Conservation (phyloP, 1,140 invertebrate genomes). For the Philotrypesis tridentata region DNA sequence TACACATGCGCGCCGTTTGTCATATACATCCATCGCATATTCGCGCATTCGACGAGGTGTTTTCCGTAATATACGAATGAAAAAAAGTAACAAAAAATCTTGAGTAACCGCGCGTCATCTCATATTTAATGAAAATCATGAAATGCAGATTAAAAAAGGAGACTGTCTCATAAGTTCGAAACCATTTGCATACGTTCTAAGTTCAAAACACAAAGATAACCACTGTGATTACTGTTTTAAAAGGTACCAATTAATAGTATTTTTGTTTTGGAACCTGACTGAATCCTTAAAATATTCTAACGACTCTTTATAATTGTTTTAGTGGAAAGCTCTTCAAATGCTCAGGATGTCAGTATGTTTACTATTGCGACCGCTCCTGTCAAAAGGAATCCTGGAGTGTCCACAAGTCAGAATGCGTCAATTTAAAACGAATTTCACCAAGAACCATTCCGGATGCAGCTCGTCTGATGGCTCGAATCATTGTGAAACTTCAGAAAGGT, state of each 20-base stretch:
- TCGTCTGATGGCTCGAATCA: slow-evolving; percentile 82
- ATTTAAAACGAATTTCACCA: slow-evolving; percentile 80
- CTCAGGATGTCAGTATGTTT: slow-evolving; percentile 85
- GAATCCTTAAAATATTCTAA: slow-evolving; percentile 14
- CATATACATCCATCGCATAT: neutral
- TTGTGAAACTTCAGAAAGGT: slow-evolving; percentile 80
- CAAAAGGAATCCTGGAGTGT: slow-evolving; percentile 84
- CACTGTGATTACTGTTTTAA: slow-evolving; percentile 79
- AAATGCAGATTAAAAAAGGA: slow-evolving; percentile 67
- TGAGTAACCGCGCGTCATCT: neutral
- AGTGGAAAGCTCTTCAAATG: slow-evolving; percentile 83
- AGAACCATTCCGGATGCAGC: slow-evolving; percentile 83
- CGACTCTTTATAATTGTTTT: slow-evolving; percentile 56
- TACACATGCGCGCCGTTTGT: neutral
- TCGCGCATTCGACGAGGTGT: neutral
- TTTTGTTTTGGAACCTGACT: neutral
- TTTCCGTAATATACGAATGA: neutral
- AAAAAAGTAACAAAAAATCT: neutral
- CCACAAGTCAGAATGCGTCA: slow-evolving; percentile 85
- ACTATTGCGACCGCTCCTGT: slow-evolving; percentile 84
- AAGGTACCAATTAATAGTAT: slow-evolving; percentile 67
- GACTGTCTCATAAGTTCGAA: slow-evolving; percentile 74
- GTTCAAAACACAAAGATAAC: slow-evolving; percentile 74
- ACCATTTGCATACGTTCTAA: slow-evolving; percentile 78
- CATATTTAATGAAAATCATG: slow-evolving; percentile 24